Base-by-base conservation (phyloP, 2,888 invertebrate species). In the Spodoptera exigua region DNA sequence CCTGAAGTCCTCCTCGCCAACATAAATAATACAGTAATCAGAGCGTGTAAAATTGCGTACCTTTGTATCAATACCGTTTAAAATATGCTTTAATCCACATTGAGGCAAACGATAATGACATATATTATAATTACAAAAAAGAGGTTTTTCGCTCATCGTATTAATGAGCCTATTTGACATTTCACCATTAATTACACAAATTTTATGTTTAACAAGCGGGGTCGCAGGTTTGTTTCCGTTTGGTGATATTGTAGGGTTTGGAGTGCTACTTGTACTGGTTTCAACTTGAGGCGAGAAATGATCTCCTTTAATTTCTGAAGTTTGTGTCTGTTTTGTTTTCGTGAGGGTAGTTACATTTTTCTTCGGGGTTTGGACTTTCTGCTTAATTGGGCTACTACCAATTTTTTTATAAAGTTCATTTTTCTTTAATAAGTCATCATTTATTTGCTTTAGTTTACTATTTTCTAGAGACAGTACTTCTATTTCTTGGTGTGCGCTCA, bases 401-500 rank as follows among this genome's bases (percentile, higher is more conserved):
- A n/a, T n/a, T n/a, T 45, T 32, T 34, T 34, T 34, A 45, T 45
- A 14, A 10, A 10, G 14, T 16, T 45, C 45, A 34, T 34, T 45
- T 45, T 45, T 45, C 34, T 34, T 34, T 45, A 45, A 34, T 45
- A 45, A 34, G 4, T 34, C 45, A 12, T 10, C 5, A 12, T 45
- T 45, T 12, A 16, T 45, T 45, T 45, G 34, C 10, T 45, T 45
- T 5, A 45, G 10, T 14, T 10, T 13, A 27, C 44, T 32, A 45
- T 45, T 45, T 45, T 45, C 45, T 12, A 34, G 12, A 11, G 34
- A 45, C 9, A 45, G 11, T 16, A 45, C 1, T 35, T 45, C 34
- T 34, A 45, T 45, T 45, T 45, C 45, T 45, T 45, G 45, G 16
- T 34, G 45, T 16, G 45, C 34, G 16, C 34, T 45, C 16, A 17